phyloP scores from a whole-genome alignment of 2,888 invertebrate genomes.

The Coenonympha glycerion region DNA sequence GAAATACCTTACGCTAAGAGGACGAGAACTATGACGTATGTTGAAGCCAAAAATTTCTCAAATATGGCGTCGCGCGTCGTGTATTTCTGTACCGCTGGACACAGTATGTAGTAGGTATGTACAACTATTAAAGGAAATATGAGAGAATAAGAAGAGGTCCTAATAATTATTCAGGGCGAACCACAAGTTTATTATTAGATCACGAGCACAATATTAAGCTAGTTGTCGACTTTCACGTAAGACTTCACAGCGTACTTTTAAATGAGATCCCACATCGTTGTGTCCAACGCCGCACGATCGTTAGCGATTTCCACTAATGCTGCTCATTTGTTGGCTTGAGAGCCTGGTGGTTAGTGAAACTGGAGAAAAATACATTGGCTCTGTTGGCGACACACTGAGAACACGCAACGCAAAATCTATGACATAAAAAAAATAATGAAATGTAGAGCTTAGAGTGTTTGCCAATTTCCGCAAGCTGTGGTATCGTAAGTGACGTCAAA shows the following conservation, averaged over 20 bases:
- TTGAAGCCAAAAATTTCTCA: too few species aligned
- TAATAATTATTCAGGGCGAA: too few species aligned
- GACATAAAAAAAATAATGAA: background rate
- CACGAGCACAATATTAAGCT: background rate
- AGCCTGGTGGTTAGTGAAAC: constrained; percentile 18
- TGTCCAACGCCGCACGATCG: constrained; percentile 9
- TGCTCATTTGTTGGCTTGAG: constrained; percentile 11
- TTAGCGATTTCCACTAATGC: constrained; percentile 18
- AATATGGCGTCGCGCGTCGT: too few species aligned
- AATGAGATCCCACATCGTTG: constrained; percentile 10
- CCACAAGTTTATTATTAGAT: background rate
- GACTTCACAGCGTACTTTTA: constrained; percentile 2
- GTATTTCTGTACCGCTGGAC: too few species aligned
- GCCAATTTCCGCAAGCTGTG: too few species aligned
- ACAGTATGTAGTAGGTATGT: too few species aligned
- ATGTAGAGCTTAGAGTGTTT: too few species aligned
- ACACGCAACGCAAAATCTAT: background rate
- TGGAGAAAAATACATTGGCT: constrained; percentile 7
- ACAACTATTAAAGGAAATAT: too few species aligned
- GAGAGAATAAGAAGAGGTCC: too few species aligned
- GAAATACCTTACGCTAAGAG: too few species aligned
- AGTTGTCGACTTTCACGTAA: constrained; percentile 7
- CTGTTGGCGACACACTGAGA: background rate
- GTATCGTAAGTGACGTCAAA: too few species aligned
- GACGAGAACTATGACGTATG: too few species aligned